Evolutionary conservation across 1,140 invertebrate genomes (phyloP).

Genomic region (Wiebesia pumilae): DNA sequence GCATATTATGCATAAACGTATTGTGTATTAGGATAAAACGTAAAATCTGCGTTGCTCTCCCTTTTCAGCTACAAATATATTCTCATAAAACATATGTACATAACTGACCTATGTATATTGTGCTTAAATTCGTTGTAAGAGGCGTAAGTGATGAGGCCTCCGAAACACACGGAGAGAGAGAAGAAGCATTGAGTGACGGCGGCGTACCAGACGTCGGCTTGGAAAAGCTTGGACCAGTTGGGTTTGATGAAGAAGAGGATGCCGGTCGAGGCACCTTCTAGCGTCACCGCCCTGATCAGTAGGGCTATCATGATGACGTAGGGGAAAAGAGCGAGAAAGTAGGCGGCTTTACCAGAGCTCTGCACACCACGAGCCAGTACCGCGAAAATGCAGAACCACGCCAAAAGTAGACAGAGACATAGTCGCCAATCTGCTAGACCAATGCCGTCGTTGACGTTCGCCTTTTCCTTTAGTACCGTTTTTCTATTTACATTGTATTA

Average conservation of each 20-base stretch:
- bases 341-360: conserved; percentile 75
- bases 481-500: background rate
- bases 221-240: conserved; percentile 79
- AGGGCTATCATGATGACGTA: conserved; percentile 80
- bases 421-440: conserved; percentile 82
- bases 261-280: conserved; percentile 76
- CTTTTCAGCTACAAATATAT: no score
- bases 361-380: conserved; percentile 79
- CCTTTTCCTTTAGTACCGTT: conserved; percentile 77
- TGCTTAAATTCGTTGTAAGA: conserved; percentile 84
- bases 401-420: conserved; percentile 77
- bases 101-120: conserved; percentile 80
- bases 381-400: conserved; percentile 79
- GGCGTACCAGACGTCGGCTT: conserved; percentile 86
- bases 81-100: no score
- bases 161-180: conserved; percentile 84
- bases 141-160: conserved; percentile 82
- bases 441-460: conserved; percentile 79
- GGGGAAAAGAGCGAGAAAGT: conserved; percentile 81
- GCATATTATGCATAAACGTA: no score
- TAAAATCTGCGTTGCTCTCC: no score
- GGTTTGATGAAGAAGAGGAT: conserved; percentile 84
- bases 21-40: no score
- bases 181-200: conserved; percentile 89
- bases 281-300: conserved; percentile 77